Evolutionary conservation across 2,797 vertebrate genomes (phyloP), one percentile per base, ranked within the genome.

Genomic region (Vipera latastei): DNA sequence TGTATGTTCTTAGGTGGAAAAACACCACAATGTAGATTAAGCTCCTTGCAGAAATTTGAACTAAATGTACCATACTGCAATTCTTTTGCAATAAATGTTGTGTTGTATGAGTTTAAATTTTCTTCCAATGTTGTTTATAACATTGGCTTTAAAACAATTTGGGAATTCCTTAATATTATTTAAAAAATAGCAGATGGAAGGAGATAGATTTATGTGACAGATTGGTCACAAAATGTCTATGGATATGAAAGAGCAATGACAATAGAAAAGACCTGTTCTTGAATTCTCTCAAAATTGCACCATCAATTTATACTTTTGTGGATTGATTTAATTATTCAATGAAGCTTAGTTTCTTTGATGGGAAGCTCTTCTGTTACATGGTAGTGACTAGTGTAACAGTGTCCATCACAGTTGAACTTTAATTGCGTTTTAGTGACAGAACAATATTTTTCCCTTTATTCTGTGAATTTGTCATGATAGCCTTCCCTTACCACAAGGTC

Each of bases 31-130:
- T 88, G 53, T 53, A 38, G n/a, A 44, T 55, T 18, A 88, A 53
- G 9, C 32, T 32, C 4, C n/a, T 25, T 51, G 25, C 12, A n/a
- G 20, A 18, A 6, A 65, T 91, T 61, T 69, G 51, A 87, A 65
- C 28, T 44, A n/a, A 69, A 88, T 91, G 57, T 16, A 7, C 44
- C 83, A 87, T 90, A 38, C 92, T 38, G 87, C 93, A 92, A 65
- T 1, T 44, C 28, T 25, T 53, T 0, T 88, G 2, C n/a, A 3
- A 89, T 0, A 2, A 88, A 93, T 94, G 89, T 94, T 73, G 51
- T 69, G 22, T 4, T 0, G 55, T 14, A 60, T 86, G 1, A 44
- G 63, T 90, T 65, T 85, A 63, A 90, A 89, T 44, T 6, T 32
- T 48, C 57, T 12, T 89, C 20, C 59, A 63, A 22, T 48, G 16